Evolutionary conservation across 2,888 invertebrate species (phyloP).

Genomic region (Drosophila anomalipes): DNA sequence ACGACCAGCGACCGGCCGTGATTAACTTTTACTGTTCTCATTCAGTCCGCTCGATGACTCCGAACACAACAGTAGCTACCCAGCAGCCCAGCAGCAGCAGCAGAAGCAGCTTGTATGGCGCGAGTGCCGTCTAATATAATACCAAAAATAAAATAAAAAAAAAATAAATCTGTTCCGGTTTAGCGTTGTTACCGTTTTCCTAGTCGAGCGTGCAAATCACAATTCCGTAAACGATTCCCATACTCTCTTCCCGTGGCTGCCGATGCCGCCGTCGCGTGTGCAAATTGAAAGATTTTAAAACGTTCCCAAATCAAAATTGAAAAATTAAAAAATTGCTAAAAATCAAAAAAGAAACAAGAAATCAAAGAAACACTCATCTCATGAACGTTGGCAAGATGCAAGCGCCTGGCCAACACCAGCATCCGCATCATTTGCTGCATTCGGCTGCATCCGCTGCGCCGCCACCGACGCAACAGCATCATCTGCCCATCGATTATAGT

Average conservation of each 20-base stretch:
- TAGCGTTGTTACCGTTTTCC: constrained; percentile 31
- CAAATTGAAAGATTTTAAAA: constrained; percentile 11
- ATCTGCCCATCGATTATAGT: constrained; percentile 84
- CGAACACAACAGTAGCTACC: constrained; percentile 74
- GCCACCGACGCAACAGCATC: constrained; percentile 71
- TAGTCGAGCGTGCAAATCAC: constrained; percentile 51
- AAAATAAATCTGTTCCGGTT: constrained; percentile 55
- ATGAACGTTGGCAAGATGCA: constrained; percentile 82
- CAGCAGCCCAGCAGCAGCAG: constrained; percentile 61
- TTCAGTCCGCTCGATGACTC: constrained; percentile 83
- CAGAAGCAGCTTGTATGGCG: constrained; percentile 58
- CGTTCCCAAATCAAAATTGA: constrained; percentile 9
- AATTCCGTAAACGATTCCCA: constrained; percentile 17
- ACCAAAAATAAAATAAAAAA: constrained; percentile 3
- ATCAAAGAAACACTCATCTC: constrained; percentile 16
- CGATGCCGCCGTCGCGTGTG: constrained; percentile 48
- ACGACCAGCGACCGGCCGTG: constrained; percentile 76
- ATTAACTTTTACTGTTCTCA: constrained; percentile 84
- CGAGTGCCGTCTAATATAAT: constrained; percentile 44
- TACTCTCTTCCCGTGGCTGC: constrained; percentile 14
- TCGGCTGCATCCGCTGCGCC: constrained; percentile 57
- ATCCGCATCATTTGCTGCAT: constrained; percentile 70
- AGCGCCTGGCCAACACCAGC: constrained; percentile 67
- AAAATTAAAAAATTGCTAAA: constrained; percentile 6
- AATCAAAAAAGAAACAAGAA: neutral